A percentile compares a stretch with the other conserved stretches of the same genome.
phyloP scores from a whole-genome alignment of 2,888 invertebrate species.

The Malthinus seriepunctatus region DNA sequence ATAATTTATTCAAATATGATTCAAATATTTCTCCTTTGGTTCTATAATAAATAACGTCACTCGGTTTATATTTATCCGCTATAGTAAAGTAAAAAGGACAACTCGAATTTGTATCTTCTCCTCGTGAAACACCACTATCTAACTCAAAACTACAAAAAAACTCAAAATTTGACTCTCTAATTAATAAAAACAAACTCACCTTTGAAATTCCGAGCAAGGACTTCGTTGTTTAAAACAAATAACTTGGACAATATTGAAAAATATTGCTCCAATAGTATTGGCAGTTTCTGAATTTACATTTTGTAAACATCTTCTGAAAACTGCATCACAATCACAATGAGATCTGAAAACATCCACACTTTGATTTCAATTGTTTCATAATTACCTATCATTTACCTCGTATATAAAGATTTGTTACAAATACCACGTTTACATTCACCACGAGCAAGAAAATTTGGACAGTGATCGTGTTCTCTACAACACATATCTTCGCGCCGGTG shows the following conservation, averaged over 20 bases:
- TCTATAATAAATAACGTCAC: conserved; percentile 12
- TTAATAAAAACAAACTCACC: conserved; percentile 52
- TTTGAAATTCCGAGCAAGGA: conserved; percentile 66
- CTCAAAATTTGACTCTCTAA: conserved; percentile 17
- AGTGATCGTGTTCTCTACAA: conserved; percentile 75
- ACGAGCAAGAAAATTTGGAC: conserved; percentile 63
- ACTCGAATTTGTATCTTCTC: neutral
- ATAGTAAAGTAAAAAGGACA: conserved; percentile 17
- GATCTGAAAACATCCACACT: conserved; percentile 54
- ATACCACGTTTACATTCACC: conserved; percentile 66
- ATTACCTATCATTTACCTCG: conserved; percentile 51
- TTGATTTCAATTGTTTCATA: neutral
- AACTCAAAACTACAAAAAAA: conserved; percentile 7
- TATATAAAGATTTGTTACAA: conserved; percentile 70
- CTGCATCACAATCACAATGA: conserved; percentile 75
- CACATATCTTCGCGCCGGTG: conserved; percentile 70
- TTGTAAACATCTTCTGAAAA: conserved; percentile 70
- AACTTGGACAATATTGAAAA: conserved; percentile 75
- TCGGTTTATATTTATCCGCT: conserved; percentile 18
- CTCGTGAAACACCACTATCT: neutral
- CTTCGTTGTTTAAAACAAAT: conserved; percentile 71
- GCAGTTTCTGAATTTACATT: conserved; percentile 70
- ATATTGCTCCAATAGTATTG: conserved; percentile 71
- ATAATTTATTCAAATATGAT: conserved; percentile 33
- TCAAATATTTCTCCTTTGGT: conserved; percentile 32